phyloP scores from a whole-genome alignment of 2,113 vertebrate species.

The Malaclemys terrapin region DNA sequence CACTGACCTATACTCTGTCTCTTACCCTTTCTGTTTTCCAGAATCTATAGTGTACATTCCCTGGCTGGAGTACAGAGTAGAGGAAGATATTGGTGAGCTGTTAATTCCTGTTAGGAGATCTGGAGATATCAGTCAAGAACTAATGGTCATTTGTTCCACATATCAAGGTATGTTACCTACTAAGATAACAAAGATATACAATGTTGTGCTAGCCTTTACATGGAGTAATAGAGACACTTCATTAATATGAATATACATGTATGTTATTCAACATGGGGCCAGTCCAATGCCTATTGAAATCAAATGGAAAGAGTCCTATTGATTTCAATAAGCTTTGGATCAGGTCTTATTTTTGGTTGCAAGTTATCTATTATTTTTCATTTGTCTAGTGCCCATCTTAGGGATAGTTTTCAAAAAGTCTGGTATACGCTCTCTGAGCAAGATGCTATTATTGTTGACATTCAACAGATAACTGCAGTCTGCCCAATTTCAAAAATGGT shows the following conservation, averaged over 20 bases:
- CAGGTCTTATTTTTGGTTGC: background rate
- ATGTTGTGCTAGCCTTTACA: too few species aligned
- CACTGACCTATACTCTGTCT: background rate
- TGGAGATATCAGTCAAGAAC: slow-evolving; percentile 87
- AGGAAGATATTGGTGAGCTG: slow-evolving; percentile 87
- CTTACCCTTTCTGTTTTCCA: slow-evolving; percentile 55
- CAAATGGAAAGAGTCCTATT: background rate
- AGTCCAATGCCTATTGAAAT: too few species aligned
- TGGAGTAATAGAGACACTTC: too few species aligned
- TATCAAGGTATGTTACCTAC: slow-evolving; percentile 81
- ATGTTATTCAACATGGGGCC: too few species aligned
- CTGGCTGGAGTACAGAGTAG: slow-evolving; percentile 84
- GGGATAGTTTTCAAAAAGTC: background rate
- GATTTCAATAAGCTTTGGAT: background rate
- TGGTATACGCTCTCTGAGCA: background rate
- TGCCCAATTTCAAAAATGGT: too few species aligned
- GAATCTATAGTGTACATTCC: slow-evolving; percentile 90
- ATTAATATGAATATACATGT: too few species aligned
- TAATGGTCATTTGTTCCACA: slow-evolving; percentile 88
- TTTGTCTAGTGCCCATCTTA: background rate
- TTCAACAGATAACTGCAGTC: too few species aligned
- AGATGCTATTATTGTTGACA: background rate
- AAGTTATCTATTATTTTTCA: background rate
- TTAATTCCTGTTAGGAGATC: slow-evolving; percentile 84
- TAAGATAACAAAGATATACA: background rate